Conservation (phyloP, 2,797 vertebrate genomes). For the Neosilurus hyrtlii region DNA sequence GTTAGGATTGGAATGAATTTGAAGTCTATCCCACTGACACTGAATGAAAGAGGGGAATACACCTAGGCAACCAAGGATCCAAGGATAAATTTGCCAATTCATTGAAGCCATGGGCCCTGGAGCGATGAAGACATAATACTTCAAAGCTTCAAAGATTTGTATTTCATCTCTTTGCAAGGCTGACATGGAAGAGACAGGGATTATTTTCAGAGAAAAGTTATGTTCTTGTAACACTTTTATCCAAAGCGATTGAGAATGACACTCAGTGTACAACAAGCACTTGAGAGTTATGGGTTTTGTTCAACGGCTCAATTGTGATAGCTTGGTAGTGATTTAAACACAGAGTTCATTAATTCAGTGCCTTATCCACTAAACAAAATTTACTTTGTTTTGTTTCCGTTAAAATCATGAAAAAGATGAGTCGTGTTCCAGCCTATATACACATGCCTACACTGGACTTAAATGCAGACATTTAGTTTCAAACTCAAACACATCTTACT, state of each 20-base stretch:
- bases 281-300: conserved; percentile 2
- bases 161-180: neutral
- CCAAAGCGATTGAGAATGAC: neutral
- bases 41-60: neutral
- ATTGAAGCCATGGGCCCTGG: neutral
- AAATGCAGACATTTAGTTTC: neutral
- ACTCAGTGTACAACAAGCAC: neutral
- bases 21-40: neutral
- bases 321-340: neutral
- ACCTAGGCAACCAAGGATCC: neutral
- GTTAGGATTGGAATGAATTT: neutral
- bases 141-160: neutral
- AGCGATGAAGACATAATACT: neutral
- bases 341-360: neutral
- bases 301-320: neutral
- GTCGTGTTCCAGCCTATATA: neutral
- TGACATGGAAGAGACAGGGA: neutral
- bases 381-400: neutral
- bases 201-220: neutral
- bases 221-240: neutral
- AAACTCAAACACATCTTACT: no score
- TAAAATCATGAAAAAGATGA: neutral
- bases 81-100: neutral
- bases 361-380: neutral
- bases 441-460: neutral